These are phyloP conservation scores for Pseudochirops cupreus DNA, from an alignment of 2,797 vertebrate genomes.

Conservation along the genomic window DNA sequence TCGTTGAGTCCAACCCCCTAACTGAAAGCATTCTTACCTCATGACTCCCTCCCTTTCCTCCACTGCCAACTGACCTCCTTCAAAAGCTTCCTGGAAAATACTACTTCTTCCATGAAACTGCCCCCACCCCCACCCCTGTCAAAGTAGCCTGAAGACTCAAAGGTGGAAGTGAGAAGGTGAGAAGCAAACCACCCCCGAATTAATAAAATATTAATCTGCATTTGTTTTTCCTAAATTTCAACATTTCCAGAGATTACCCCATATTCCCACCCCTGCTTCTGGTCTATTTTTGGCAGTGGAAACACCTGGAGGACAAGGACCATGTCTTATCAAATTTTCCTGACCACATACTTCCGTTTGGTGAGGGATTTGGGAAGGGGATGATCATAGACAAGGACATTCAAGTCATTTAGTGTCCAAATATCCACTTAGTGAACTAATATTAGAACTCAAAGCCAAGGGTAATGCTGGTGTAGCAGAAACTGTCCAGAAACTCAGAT, in stretches of 20 bases:
- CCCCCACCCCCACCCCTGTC: background rate
- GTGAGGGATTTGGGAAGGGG: background rate
- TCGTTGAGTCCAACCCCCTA: constrained; percentile 24
- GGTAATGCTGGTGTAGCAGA: background rate
- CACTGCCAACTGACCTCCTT: background rate
- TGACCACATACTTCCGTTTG: background rate
- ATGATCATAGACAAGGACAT: background rate
- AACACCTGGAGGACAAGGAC: background rate
- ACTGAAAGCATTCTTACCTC: background rate
- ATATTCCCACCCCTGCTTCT: background rate
- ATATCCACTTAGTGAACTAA: background rate
- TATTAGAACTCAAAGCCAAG: background rate
- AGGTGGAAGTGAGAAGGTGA: background rate
- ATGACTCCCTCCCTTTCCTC: background rate
- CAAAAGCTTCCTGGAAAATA: constrained; percentile 40
- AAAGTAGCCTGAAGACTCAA: background rate
- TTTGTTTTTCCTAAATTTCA: background rate
- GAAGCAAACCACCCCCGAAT: background rate
- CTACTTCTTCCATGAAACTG: constrained; percentile 1
- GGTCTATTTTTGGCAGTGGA: background rate
- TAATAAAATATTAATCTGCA: constrained; percentile 26
- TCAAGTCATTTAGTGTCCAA: background rate
- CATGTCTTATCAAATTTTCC: background rate
- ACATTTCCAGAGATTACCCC: background rate
- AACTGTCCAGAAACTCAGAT: constrained; percentile 26